These are phyloP conservation scores for Vollenhovia emeryi DNA, from an alignment of 1,140 invertebrate species.

Conservation along the genomic window DNA sequence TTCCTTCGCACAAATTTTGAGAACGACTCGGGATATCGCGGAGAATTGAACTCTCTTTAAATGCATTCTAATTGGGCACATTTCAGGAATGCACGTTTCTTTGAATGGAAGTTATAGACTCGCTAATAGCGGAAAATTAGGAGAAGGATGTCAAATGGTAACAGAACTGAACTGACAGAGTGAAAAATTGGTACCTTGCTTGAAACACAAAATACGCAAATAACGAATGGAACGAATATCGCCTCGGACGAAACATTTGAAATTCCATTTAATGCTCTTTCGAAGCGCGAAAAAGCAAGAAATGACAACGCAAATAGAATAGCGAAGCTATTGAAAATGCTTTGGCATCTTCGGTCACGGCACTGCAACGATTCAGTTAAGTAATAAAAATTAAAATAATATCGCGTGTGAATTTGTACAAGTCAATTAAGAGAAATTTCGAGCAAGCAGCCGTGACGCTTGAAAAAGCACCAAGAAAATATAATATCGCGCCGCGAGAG, in stretches of 20 bases:
- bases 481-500: neutral
- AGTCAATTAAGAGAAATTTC: neutral
- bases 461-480: neutral
- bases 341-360: neutral
- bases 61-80: neutral
- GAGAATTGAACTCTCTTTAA: neutral
- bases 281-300: neutral
- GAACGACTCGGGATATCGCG: neutral
- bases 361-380: neutral
- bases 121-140: neutral
- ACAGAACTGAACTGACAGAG: neutral
- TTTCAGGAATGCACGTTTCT: neutral
- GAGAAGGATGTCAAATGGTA: neutral
- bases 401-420: neutral
- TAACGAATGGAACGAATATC: no score
- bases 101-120: neutral
- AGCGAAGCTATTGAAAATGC: neutral
- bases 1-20: conserved; percentile 11
- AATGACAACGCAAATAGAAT: neutral
- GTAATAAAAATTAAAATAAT: neutral
- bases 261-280: neutral
- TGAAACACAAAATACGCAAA: neutral
- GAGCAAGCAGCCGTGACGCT: neutral
- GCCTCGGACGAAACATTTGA: neutral
- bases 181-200: neutral